Base-by-base conservation (phyloP, 2,888 invertebrate genomes). In the Drosophila nr. medialis region DNA sequence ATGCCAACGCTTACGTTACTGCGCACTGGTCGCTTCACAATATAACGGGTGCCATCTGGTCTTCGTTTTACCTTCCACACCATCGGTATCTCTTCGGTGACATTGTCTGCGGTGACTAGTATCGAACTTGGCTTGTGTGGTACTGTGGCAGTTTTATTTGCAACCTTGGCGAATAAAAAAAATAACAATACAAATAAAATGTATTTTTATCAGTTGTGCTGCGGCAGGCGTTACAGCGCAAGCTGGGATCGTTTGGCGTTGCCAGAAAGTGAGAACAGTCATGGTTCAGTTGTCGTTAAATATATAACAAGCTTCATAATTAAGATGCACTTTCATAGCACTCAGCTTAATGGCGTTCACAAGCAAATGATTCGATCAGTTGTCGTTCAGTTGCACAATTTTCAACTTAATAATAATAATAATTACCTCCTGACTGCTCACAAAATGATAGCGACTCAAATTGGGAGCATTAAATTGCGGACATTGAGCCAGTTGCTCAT, bases 11-110 rank as follows among this genome's bases (percentile, higher is more conserved):
- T 92, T 29, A 96, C 93, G 64, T 95, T 94, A 91, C 94, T 96
- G 54, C 96, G 93, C 0, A 96, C 94, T 1, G 96, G 96, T 38
- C 96, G 93, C 50, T 96, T 94, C 0, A 96, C 96, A 77, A 97
- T 96, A 90, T 97, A 97, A 51, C 96, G 94, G 0, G 95, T 95
- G 6, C 96, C 96, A 86, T 96, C 96, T 5, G 96, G 95, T 38
- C 96, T 93, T 32, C 95, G 93, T 91, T 97, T 97, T 11, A 96
- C 96, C 84, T 96, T 96, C 96, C 96, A 96, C 72, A 95, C 95
- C 95, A 95, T 95, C 53, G 94, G 93, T 54, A 75, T 77, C 51
- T 80, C 81, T 32, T 90, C 81, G 0, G 64, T 13, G 51, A 50
- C 42, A 61, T 53, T 67, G 32, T 74, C 61, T n/a, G 69, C 40